Evolutionary conservation across 2,797 vertebrate genomes (phyloP).

Genomic region (Oceanodroma leucorhoa): DNA sequence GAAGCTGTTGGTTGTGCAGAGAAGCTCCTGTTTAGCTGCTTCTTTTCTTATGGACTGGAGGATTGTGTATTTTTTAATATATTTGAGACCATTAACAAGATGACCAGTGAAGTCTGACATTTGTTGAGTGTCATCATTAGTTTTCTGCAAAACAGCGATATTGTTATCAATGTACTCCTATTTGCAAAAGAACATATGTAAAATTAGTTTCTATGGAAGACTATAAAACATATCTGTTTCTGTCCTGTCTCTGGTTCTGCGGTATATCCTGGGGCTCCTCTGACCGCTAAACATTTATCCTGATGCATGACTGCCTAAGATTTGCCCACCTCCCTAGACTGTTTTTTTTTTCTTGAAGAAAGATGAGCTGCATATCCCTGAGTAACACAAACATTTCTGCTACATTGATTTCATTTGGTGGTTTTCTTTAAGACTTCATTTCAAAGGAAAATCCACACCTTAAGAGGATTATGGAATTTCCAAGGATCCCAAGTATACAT

Average conservation of each 20-base stretch:
- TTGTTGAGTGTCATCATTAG: not conserved
- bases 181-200: not conserved
- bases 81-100: not conserved
- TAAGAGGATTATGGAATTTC: not conserved
- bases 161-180: not conserved
- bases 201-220: not conserved
- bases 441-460: not conserved
- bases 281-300: not conserved
- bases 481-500: not conserved
- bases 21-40: not conserved
- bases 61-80: not conserved
- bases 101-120: not conserved
- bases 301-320: not conserved
- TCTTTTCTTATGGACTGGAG: not conserved
- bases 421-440: not conserved
- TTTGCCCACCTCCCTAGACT: not conserved
- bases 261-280: not conserved
- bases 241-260: not conserved
- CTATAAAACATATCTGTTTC: not conserved
- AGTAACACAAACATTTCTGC: not conserved
- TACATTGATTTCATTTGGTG: not conserved
- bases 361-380: not conserved
- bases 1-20: not conserved
- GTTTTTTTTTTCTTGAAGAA: not conserved
- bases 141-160: not conserved